A percentile compares a stretch with the other conserved stretches of the same genome.
Evolutionary conservation across 2,113 vertebrate species (phyloP).

Genomic region (Nibea albiflora): DNA sequence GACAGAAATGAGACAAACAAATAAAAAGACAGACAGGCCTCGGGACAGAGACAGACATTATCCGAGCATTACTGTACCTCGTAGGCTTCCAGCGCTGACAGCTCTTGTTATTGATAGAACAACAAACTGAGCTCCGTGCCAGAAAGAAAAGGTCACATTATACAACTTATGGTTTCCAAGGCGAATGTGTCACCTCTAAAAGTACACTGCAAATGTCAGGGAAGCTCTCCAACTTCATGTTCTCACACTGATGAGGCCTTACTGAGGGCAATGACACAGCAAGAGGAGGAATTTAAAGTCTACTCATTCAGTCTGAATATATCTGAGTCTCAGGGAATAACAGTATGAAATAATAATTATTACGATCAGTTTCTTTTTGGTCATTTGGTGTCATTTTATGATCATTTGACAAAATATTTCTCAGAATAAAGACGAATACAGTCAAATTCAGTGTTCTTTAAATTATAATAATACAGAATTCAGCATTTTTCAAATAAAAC

Average conservation of each 20-base stretch:
- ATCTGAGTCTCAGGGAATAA: too few relatives aligned
- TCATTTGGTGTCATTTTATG: too few relatives aligned
- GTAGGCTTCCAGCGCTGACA: constrained; percentile 40
- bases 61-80: constrained; percentile 62
- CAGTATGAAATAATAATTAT: too few relatives aligned
- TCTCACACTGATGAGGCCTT: not conserved
- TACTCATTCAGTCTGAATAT: too few relatives aligned
- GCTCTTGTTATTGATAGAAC: constrained; percentile 59
- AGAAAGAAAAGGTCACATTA: constrained; percentile 65
- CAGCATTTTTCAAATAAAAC: too few relatives aligned
- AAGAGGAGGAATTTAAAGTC: not conserved
- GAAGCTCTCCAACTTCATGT: constrained; percentile 12
- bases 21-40: constrained; percentile 54
- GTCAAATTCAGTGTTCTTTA: too few relatives aligned
- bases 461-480: too few relatives aligned
- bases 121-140: constrained; percentile 45
- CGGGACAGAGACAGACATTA: constrained; percentile 52
- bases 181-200: constrained; percentile 30
- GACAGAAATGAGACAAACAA: constrained; percentile 62
- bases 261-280: not conserved
- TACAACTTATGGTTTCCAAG: constrained; percentile 41
- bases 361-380: too few relatives aligned
- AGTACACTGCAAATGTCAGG: constrained; percentile 33
- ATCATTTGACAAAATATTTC: too few relatives aligned
- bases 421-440: too few relatives aligned